Evolutionary conservation across 1,140 invertebrate genomes (phyloP).

Genomic region (Neodiprion fabricii): DNA sequence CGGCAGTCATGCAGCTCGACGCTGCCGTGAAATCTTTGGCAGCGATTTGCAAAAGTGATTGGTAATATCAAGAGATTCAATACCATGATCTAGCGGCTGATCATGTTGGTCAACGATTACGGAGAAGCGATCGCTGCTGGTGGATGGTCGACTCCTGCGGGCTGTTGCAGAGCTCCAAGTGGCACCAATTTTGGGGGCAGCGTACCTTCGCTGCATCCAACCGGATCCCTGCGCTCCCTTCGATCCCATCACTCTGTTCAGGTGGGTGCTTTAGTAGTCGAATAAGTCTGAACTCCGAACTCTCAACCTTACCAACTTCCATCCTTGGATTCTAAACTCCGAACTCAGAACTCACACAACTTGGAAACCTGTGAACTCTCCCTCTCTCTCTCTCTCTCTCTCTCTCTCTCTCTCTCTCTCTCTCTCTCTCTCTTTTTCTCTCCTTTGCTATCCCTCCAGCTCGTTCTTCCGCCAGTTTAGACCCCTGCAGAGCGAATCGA

Average conservation of each 20-base stretch:
- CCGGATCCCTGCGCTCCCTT: constrained; percentile 53
- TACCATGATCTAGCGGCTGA: background rate
- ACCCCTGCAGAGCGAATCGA: background rate
- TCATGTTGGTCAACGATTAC: constrained; percentile 55
- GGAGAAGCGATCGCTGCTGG: constrained; percentile 47
- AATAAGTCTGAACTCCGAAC: background rate
- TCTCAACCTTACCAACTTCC: background rate
- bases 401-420: no score
- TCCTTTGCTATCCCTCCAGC: background rate
- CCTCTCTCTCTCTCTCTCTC: no score
- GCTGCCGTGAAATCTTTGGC: background rate
- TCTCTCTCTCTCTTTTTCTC: no score
- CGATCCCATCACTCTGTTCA: constrained; percentile 55
- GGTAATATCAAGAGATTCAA: background rate
- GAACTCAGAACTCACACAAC: background rate
- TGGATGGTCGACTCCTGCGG: constrained; percentile 52
- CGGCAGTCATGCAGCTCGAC: background rate
- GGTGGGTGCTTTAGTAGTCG: constrained; percentile 28
- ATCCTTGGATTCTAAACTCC: background rate
- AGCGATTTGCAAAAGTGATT: background rate
- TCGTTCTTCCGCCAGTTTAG: background rate
- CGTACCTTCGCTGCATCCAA: constrained; percentile 53
- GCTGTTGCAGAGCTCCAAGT: constrained; percentile 48
- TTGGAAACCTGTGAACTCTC: no score
- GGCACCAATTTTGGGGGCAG: constrained; percentile 56